phyloP scores from a whole-genome alignment of 2,888 invertebrate species.

The Epinotia demarniana region DNA sequence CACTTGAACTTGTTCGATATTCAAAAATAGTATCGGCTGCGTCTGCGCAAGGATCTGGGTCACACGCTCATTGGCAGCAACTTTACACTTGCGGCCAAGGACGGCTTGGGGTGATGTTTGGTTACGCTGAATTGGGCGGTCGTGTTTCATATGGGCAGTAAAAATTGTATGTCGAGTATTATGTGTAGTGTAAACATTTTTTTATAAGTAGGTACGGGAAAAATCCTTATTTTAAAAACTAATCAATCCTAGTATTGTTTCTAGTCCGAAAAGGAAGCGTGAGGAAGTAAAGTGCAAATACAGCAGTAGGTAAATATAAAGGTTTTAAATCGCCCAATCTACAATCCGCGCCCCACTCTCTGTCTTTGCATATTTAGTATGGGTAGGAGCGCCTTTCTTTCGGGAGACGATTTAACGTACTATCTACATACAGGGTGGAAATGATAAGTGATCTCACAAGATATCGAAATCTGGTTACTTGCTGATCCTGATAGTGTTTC shows the following conservation, averaged over 20 bases:
- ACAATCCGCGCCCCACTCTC: not conserved
- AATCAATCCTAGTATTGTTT: not conserved
- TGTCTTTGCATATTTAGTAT: no score
- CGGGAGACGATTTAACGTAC: no score
- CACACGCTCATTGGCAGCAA: slow-evolving; percentile 77
- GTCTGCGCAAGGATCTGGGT: slow-evolving; percentile 71
- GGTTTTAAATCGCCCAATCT: not conserved
- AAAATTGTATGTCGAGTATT: not conserved
- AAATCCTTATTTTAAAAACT: not conserved
- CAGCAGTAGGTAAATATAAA: not conserved
- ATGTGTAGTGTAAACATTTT: not conserved
- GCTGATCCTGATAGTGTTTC: no score
- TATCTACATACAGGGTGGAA: no score
- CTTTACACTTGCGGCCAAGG: slow-evolving; percentile 74
- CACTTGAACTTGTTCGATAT: slow-evolving; percentile 75
- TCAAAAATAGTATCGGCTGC: slow-evolving; percentile 70
- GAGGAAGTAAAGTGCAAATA: not conserved
- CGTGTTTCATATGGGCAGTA: slow-evolving; percentile 17
- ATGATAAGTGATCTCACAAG: no score
- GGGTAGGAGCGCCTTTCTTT: no score
- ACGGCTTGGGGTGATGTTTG: slow-evolving; percentile 48
- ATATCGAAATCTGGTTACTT: no score
- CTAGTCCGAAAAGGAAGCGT: not conserved
- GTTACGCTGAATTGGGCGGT: slow-evolving; percentile 29
- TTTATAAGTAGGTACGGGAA: not conserved